Percentiles rank a stretch among this genome's conserved stretches.
phyloP scores from a whole-genome alignment of 2,113 vertebrate genomes.

The Blennius ocellaris region DNA sequence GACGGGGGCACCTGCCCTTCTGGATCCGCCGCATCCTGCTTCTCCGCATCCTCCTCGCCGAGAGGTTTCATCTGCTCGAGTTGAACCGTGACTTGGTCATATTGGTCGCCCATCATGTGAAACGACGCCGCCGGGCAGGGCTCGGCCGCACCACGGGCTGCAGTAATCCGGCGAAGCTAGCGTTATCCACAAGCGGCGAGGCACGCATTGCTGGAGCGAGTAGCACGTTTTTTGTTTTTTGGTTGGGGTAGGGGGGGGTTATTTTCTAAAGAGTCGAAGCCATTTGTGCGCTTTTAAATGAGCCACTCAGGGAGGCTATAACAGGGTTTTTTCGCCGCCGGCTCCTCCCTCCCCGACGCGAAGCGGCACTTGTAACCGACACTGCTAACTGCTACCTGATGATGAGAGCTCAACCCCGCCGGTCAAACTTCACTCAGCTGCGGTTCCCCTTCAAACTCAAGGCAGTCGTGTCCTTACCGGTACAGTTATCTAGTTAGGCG shows the following conservation, averaged over 20 bases:
- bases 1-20: slow-evolving; percentile 40
- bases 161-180: slow-evolving; percentile 53
- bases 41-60: slow-evolving; percentile 45
- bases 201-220: slow-evolving; percentile 39
- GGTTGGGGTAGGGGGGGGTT: no score
- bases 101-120: slow-evolving; percentile 76
- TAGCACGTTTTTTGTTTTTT: not conserved
- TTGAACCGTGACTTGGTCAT: slow-evolving; percentile 71
- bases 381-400: slow-evolving; percentile 35
- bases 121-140: slow-evolving; percentile 36
- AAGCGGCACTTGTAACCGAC: slow-evolving; percentile 16
- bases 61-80: slow-evolving; percentile 69
- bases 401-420: slow-evolving; percentile 35
- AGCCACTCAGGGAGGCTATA: not conserved
- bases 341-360: no score
- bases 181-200: slow-evolving; percentile 8
- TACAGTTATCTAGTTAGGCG: not conserved
- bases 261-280: slow-evolving; percentile 3
- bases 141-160: slow-evolving; percentile 31
- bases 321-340: not conserved
- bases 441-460: slow-evolving; percentile 11
- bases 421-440: slow-evolving; percentile 42
- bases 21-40: slow-evolving; percentile 43
- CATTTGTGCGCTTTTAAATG: slow-evolving; percentile 2
- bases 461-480: slow-evolving; percentile 12